A percentile compares a stretch with the other conserved stretches of the same genome.
Conservation (phyloP, 1,140 invertebrate species). For the Drosophila parabipectinata region DNA sequence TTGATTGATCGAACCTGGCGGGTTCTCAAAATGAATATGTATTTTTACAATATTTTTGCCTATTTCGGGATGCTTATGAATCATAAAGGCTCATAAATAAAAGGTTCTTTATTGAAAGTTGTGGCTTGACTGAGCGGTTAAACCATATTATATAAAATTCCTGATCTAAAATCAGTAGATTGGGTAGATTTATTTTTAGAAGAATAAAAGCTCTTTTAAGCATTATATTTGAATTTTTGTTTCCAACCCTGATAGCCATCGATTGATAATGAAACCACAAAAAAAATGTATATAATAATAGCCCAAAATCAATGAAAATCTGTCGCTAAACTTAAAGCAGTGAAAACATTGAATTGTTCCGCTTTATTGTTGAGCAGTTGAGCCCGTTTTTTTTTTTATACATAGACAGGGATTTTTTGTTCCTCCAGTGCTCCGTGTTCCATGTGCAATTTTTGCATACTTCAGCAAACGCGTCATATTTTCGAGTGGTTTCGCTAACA, state of each 20-base stretch:
- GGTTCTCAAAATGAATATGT: conserved; percentile 11
- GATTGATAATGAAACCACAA: conserved; percentile 10
- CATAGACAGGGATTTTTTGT: conserved; percentile 11
- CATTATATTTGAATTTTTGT: neutral
- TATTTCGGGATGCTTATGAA: neutral
- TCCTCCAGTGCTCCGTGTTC: conserved; percentile 53
- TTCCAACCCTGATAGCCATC: conserved; percentile 1
- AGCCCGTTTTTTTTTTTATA: conserved; percentile 8
- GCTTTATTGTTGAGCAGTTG: conserved; percentile 45
- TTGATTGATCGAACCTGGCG: conserved; percentile 72
- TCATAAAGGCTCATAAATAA: neutral
- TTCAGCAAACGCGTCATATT: conserved; percentile 83
- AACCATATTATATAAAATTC: no score
- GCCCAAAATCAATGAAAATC: conserved; percentile 15
- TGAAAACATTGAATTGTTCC: conserved; percentile 68
- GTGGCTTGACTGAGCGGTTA: no score
- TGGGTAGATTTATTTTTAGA: no score
- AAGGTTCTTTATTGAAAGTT: neutral
- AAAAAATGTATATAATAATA: neutral
- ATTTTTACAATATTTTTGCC: neutral
- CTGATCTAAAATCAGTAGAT: neutral
- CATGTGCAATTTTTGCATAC: conserved; percentile 83
- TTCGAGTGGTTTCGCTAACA: conserved; percentile 82
- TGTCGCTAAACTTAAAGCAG: conserved; percentile 58
- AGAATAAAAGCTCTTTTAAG: no score